Evolutionary conservation across 1,140 invertebrate genomes (phyloP), one percentile per base, ranked within the genome.

Genomic region (Trachymyrmex cornetzi): DNA sequence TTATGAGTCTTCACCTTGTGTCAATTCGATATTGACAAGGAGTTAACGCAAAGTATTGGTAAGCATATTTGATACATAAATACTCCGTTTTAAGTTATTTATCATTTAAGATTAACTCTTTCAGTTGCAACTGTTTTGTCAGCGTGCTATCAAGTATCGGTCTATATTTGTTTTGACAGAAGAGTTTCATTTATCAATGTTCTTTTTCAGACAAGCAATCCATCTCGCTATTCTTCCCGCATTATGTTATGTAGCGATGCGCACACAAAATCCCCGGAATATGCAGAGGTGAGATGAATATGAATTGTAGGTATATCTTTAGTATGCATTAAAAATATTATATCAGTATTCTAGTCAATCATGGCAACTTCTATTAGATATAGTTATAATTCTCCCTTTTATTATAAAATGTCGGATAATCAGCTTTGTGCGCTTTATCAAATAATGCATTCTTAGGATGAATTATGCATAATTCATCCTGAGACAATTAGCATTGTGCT

Each of bases 191-290:
- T 57, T 71, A 27, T 30, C 34, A 38, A 19, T 75, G 12, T 63
- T 34, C 63, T 72, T 53, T 72, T 72, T 30, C 95, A 98, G 97
- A 87, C 97, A 98, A 95, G 97, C 97, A 5, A 96, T 98, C 89
- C 97, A 98, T 94, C 96, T 98, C 90, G 96, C 97, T 69, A 96
- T 97, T 88, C 95, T 98, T 81, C 97, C 98, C 63, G 96, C 97
- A 88, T 91, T 98, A 90, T 98, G 97, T 95, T 98, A 98, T 93
- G 94, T 97, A 86, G 96, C 97, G 22, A 97, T 98, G 81, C 93
- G 96, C 48, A 96, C 95, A 34, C 95, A 96, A 89, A 96, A 95
- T 93, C 97, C 97, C 79, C 94, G 95, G 74, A 95, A 96, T 66
- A 96, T 97, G 92, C 97, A 97, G 91, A 96, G 96, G 97, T 97